Conservation (phyloP, 1,140 invertebrate species). For the Saccostrea cuccullata region DNA sequence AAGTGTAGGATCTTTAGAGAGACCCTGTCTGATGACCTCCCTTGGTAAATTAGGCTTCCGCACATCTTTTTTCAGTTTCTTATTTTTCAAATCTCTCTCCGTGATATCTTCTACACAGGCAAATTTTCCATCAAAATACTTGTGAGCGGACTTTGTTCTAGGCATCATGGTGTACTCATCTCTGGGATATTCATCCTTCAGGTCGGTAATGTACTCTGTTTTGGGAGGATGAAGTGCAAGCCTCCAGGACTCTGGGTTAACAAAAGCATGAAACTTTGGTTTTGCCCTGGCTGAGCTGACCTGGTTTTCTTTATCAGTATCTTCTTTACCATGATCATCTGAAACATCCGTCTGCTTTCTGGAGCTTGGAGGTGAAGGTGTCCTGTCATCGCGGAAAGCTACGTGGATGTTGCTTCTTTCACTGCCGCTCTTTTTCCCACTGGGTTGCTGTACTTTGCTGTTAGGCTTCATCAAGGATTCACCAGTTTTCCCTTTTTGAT, state of each 20-base stretch:
- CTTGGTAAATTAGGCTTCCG: conserved; percentile 65
- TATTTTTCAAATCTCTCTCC: conserved; percentile 60
- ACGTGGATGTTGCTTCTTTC: conserved; percentile 28
- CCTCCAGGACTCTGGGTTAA: conserved; percentile 73
- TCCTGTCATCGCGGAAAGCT: conserved; percentile 41
- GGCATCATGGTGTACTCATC: conserved; percentile 76
- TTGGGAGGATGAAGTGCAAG: conserved; percentile 68
- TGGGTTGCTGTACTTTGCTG: conserved; percentile 41
- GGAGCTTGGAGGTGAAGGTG: neutral
- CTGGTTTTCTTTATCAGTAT: conserved; percentile 48
- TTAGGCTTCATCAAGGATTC: conserved; percentile 48
- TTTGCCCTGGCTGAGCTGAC: conserved; percentile 31
- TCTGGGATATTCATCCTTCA: conserved; percentile 75
- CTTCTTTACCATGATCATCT: conserved; percentile 31
- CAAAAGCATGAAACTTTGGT: conserved; percentile 49
- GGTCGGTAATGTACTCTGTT: conserved; percentile 69
- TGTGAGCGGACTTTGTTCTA: conserved; percentile 62
- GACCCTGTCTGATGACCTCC: conserved; percentile 63
- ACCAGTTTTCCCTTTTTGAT: conserved; percentile 42
- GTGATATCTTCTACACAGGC: conserved; percentile 46
- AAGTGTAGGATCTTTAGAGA: conserved; percentile 62
- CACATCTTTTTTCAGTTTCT: conserved; percentile 64
- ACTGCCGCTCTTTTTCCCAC: neutral
- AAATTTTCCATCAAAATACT: conserved; percentile 71
- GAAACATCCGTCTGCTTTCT: conserved; percentile 14